Percentiles rank a stretch among this genome's conserved stretches.
Evolutionary conservation across 2,888 invertebrate genomes (phyloP).

Genomic region (Phaonia tiefii): DNA sequence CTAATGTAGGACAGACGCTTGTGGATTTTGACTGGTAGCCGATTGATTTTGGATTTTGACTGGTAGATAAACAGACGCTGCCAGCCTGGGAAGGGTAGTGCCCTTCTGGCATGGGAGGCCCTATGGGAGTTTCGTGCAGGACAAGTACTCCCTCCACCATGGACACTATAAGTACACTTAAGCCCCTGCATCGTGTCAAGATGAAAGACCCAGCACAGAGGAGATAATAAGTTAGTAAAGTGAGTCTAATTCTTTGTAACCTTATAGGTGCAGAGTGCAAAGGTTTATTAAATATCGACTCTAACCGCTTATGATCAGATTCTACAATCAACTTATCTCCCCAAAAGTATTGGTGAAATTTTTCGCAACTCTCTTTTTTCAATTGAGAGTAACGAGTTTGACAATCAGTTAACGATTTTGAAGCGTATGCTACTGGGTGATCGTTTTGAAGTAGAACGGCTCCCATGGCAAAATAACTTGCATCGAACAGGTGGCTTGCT

Average conservation of each 20-base stretch:
- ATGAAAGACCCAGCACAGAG: no score
- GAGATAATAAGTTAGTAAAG: no score
- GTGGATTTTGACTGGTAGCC: no score
- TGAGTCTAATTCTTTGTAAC: slow-evolving; percentile 17
- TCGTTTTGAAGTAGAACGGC: slow-evolving; percentile 11
- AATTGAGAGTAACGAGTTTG: slow-evolving; percentile 25
- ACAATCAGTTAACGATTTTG: slow-evolving; percentile 22
- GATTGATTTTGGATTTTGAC: no score
- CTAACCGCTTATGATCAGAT: slow-evolving; percentile 29
- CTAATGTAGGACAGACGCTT: no score
- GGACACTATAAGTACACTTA: no score
- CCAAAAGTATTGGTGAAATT: slow-evolving; percentile 38
- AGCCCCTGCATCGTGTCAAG: no score
- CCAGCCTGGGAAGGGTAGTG: no score
- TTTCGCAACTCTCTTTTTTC: slow-evolving; percentile 44
- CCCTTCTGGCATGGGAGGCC: no score
- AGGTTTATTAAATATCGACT: slow-evolving; percentile 17
- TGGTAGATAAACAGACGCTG: no score
- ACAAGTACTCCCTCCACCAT: no score
- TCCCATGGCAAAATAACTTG: slow-evolving; percentile 25
- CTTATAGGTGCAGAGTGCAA: neutral
- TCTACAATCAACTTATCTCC: slow-evolving; percentile 33
- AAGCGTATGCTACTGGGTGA: slow-evolving; percentile 36
- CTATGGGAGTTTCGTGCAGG: no score
- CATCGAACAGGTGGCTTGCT: slow-evolving; percentile 30